phyloP scores from a whole-genome alignment of 1,140 invertebrate species.

The Scylla paramamosain region DNA sequence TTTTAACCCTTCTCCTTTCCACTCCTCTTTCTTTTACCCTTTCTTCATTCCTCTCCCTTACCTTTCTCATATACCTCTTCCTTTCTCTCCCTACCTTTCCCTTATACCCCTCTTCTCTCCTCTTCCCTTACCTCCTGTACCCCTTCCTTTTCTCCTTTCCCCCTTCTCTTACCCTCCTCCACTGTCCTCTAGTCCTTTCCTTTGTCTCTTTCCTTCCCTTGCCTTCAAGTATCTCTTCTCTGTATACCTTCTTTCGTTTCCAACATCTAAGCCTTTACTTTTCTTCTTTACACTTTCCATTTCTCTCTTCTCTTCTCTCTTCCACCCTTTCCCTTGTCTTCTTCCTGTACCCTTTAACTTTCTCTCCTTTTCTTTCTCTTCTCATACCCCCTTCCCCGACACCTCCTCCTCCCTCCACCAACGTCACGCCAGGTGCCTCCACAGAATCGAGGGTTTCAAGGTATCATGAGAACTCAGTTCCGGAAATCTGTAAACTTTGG shows the following conservation, averaged over 20 bases:
- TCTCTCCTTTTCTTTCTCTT: background rate
- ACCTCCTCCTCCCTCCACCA: background rate
- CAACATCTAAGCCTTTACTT: background rate
- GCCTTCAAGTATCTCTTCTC: too few species aligned
- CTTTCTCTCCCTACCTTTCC: too few species aligned
- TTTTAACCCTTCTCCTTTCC: background rate
- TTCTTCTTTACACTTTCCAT: background rate
- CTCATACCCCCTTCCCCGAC: background rate
- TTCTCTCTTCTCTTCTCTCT: background rate
- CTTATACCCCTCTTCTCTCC: too few species aligned
- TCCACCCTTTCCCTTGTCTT: background rate
- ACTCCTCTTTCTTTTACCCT: background rate
- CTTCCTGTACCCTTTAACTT: background rate
- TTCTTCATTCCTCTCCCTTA: background rate
- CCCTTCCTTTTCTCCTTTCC: too few species aligned
- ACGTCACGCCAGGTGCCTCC: background rate
- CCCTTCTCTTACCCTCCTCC: too few species aligned
- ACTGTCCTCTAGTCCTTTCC: too few species aligned
- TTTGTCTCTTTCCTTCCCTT: background rate
- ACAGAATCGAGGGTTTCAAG: background rate
- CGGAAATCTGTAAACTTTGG: background rate
- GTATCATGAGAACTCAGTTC: background rate
- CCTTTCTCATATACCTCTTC: too few species aligned
- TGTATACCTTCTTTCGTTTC: background rate
- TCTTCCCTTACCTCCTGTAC: too few species aligned